phyloP scores from a whole-genome alignment of 2,888 invertebrate genomes.

The Cerastis rubricosa region DNA sequence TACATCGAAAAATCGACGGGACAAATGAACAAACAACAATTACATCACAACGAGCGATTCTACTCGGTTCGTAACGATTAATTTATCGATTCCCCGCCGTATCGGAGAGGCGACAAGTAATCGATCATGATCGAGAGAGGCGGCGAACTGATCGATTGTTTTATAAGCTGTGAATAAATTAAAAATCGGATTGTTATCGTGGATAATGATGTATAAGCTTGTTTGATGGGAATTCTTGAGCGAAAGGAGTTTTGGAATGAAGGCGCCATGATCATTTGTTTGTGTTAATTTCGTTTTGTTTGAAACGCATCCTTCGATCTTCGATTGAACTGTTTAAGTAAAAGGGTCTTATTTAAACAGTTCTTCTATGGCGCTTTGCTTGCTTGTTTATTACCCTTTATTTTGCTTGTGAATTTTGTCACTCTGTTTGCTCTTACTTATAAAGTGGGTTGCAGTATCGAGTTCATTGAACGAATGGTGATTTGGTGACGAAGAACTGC shows the following conservation, averaged over 20 bases:
- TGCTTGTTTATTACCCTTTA: neutral
- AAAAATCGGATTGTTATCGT: conserved; percentile 81
- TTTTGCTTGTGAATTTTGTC: neutral
- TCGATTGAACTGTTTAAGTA: neutral
- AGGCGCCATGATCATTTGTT: conserved; percentile 29
- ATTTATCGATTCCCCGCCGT: conserved; percentile 82
- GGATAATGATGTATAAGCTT: conserved; percentile 71
- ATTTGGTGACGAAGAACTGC: neutral
- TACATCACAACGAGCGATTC: conserved; percentile 70
- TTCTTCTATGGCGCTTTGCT: neutral
- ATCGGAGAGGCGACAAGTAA: conserved; percentile 81
- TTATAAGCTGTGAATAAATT: conserved; percentile 84
- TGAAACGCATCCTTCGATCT: neutral
- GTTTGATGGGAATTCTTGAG: conserved; percentile 47
- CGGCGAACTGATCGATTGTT: conserved; percentile 86
- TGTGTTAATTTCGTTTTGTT: conserved; percentile 16
- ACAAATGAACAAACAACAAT: conserved; percentile 72
- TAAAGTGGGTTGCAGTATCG: neutral
- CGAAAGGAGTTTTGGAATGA: conserved; percentile 20
- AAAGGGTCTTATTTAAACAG: too few relatives aligned
- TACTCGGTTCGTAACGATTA: conserved; percentile 78
- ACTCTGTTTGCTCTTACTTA: neutral
- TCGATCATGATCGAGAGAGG: conserved; percentile 84
- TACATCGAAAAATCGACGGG: conserved; percentile 56
- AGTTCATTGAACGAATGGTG: neutral